Evolutionary conservation across 2,113 vertebrate species (phyloP), one percentile per base, ranked within the genome.

Genomic region (Cheilinus undulatus): DNA sequence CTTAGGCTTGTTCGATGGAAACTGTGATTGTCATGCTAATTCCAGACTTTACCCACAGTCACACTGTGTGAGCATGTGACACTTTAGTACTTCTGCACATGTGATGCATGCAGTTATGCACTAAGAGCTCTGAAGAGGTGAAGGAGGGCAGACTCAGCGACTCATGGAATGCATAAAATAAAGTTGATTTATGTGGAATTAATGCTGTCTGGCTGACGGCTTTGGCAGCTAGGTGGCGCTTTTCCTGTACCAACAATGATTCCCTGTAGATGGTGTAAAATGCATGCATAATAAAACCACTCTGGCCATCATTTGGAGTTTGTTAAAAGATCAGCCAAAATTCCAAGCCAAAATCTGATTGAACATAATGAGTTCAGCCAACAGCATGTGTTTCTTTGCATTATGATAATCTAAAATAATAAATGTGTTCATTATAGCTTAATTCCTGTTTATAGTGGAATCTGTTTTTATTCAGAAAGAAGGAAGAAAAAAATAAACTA

Each of bases 151-250:
- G 15, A 38, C 5, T 56, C 27, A 63, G 28, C 46, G 32, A 56
- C 34, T 26, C 28, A 10, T 64, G 15, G 26, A 43, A 51, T 59
- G 53, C 34, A 32, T 6, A 57, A n/a, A 32, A 46, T 27, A 50
- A 59, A 51, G 34, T 22, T 45, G 46, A 66, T 27, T 60, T 14
- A 52, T 57, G 10, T 6, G 28, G 28, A 57, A 24, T 42, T 23
- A 23, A 48, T 7, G 28, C 27, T 24, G 32, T 20, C 19, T 32
- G 13, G 32, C 30, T 14, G 6, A 26, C 22, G 48, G 40, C 24
- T 56, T 48, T 26, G 20, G 6, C 8, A n/a, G 17, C 2, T 24
- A 36, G 5, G 19, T 26, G 40, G 19, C 19, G 0, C 24, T 32
- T 9, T 19, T 23, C 40, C 4, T 15, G 38, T 28, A 11, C 3